Base-by-base conservation (phyloP, 2,113 vertebrate genomes). In the Dromas ardeola region DNA sequence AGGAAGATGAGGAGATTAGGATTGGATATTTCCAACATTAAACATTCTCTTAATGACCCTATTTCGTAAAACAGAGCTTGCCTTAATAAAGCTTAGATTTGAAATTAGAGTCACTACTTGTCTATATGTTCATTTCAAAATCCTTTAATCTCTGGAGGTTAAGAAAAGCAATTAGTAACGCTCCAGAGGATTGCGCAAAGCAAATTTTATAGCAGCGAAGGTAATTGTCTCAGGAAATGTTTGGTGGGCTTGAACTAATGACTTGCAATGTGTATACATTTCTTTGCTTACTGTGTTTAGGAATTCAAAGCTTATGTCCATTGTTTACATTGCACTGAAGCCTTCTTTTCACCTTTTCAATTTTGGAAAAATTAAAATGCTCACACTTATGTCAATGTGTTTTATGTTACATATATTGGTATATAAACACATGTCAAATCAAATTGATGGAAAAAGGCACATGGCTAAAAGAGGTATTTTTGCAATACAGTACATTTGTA, bases 171-270 rank as follows among this genome's bases (percentile, higher is more conserved):
- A 95, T 97, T 97, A 96, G 96, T 91, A 94, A 96, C 43, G 92
- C 92, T 94, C 83, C 83, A 96, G 95, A 98, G 86, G 88, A 78
- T 67, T 88, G 88, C 65, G 91, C 91, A 95, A 91, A 96, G 93
- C 92, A 97, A 96, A 94, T 97, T 97, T 97, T 95, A 95, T 95
- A 94, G 93, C 94, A 96, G 84, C 0, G 11, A 94, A 97, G 96
- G 96, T 96, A 97, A 97, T 97, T 97, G 96, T 97, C 91, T 97
- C 90, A 93, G 96, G 91, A 97, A 97, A 95, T 81, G 72, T 97
- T 95, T 95, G 89, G 91, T 96, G 86, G 88, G 85, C 78, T 92
- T 93, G 91, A 97, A 96, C 93, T 92, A 97, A 97, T 81, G 94
- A 94, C 94, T 95, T 92, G 62, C 79, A 95, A 45, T 76, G 78